Conservation (phyloP, 1,140 invertebrate genomes). For the Camponotus pennsylvanicus region DNA sequence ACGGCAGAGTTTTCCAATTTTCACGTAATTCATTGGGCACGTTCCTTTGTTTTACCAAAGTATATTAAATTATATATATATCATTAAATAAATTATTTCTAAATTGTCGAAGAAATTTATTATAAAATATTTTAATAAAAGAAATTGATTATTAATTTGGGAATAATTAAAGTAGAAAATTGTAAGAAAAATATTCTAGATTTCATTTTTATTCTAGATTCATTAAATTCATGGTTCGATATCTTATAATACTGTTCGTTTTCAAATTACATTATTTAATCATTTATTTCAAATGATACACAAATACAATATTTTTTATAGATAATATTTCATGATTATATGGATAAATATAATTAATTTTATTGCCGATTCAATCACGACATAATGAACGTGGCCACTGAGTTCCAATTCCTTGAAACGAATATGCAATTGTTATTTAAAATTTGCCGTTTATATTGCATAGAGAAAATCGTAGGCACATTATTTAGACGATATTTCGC, state of each 20-base stretch:
- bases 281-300: background rate
- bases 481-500: constrained; percentile 36
- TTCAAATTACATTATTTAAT: background rate
- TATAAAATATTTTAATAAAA: background rate
- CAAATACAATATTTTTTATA: background rate
- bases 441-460: constrained; percentile 34
- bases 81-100: constrained; percentile 5
- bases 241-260: background rate
- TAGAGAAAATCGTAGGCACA: constrained; percentile 28
- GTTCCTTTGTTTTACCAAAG: constrained; percentile 37
- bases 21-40: constrained; percentile 49
- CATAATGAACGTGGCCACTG: constrained; percentile 53
- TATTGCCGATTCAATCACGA: background rate
- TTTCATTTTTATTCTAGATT: background rate
- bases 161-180: background rate
- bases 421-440: constrained; percentile 37
- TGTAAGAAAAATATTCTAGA: constrained; percentile 14
- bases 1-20: constrained; percentile 34
- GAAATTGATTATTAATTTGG: background rate
- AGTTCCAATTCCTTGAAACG: constrained; percentile 7
- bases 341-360: background rate
- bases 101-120: background rate
- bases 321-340: background rate
- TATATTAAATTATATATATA: constrained; percentile 3
- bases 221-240: background rate